Conservation (phyloP, 2,113 vertebrate species). For the Lagopus muta region DNA sequence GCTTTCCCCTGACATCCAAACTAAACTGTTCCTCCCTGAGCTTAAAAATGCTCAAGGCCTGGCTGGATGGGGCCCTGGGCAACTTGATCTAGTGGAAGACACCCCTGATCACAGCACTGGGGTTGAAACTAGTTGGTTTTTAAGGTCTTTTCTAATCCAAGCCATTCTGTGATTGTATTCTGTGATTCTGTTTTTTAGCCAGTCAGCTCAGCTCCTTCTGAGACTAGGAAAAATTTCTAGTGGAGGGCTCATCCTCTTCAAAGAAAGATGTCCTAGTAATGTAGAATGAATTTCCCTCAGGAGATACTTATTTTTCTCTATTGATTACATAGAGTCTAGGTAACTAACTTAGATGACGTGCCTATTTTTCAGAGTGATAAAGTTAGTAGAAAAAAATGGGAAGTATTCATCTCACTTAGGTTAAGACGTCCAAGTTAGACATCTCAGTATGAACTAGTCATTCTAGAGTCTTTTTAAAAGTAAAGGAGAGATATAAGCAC, state of each 20-base stretch:
- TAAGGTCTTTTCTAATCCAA: neutral
- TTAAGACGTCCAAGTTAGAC: neutral
- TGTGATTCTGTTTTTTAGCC: neutral
- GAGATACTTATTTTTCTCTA: neutral
- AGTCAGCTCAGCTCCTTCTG: neutral
- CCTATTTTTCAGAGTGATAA: conserved; percentile 15
- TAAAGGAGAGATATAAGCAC: neutral
- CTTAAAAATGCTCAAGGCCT: neutral
- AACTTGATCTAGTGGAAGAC: neutral
- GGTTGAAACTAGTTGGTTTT: neutral
- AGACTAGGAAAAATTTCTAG: neutral
- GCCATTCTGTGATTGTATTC: neutral
- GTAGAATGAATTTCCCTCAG: neutral
- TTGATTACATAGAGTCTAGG: neutral
- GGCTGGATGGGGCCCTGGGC: neutral
- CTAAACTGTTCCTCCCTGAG: too few species aligned
- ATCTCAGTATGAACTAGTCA: neutral
- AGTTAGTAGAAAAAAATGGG: neutral
- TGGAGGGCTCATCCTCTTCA: neutral
- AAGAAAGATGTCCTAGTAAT: neutral
- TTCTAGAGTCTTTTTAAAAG: neutral
- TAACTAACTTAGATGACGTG: neutral
- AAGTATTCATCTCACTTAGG: conserved; percentile 27
- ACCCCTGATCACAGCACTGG: neutral
- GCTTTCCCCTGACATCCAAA: too few species aligned